Base-by-base conservation (phyloP, 2,113 vertebrate genomes). In the Perca schrenkii region DNA sequence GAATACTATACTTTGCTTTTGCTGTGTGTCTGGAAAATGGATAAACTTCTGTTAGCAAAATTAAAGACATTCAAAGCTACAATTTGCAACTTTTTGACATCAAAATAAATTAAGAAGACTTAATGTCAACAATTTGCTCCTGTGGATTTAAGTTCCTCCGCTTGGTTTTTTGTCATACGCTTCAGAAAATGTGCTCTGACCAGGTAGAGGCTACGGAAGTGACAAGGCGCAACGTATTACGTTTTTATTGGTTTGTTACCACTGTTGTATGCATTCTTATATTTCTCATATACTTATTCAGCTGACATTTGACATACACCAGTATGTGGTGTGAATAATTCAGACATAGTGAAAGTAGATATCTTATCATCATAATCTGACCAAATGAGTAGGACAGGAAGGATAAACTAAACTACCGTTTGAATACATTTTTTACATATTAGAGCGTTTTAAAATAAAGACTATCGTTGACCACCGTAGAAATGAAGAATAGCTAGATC, bases 391-490 rank as follows among this genome's bases (percentile, higher is more conserved):
- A 10, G 6, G 14, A 43, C 2, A 17, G 31, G 17, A 52, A 31
- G 6, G 4, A 52, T 43, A 53, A 31, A 36, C 40, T 43, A 43
- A 43, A 11, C 40, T 43, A 43, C 10, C 10, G 40, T 43, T 43
- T 11, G 40, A 43, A 43, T 43, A 43, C 0, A 2, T 11, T 43
- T 43, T 43, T 43, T 43, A 31, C 16, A 52, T n/a, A 54, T 49
- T 53, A 53, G 79, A 79, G 83, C 57, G 40, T 74, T 50, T 50
- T 17, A 62, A 72, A 50, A 74, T 54, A 56, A 46, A 77, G 11
- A 22, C 21, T 11, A 46, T 61, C 4, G 31, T 5, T 52, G 56
- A 85, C 28, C 52, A 58, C 10, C 11, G n/a, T 25, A 47, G 19
- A 53, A 8, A 57, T 64, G 12, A 22, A 50, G 36, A 77, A 73